phyloP scores from a whole-genome alignment of 92 coral and sea anemone species.

The Porites divaricata region DNA sequence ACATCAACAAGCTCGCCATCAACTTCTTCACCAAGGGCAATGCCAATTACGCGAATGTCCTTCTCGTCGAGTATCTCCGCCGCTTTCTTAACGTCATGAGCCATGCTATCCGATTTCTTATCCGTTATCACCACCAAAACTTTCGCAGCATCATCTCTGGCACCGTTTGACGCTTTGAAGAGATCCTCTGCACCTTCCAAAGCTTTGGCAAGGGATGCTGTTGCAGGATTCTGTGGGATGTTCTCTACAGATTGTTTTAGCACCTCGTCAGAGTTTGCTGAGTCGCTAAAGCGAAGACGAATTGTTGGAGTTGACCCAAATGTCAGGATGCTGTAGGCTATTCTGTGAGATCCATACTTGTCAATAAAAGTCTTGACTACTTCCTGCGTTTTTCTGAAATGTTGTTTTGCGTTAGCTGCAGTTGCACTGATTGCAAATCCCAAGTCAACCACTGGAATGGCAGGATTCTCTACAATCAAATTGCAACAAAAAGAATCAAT shows the following conservation, averaged over 20 bases:
- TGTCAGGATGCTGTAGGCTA: constrained; percentile 61
- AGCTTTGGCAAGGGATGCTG: constrained; percentile 77
- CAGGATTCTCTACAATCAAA: constrained; percentile 46
- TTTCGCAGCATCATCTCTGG: constrained; percentile 49
- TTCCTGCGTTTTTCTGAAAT: constrained; percentile 63
- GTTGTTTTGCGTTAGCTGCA: constrained; percentile 46
- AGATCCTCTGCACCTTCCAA: constrained; percentile 72
- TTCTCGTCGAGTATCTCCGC: constrained; percentile 43
- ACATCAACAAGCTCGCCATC: constrained; percentile 42
- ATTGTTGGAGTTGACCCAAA: constrained; percentile 63
- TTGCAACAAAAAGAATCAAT: background rate
- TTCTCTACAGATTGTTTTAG: constrained; percentile 5
- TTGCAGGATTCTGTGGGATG: constrained; percentile 58
- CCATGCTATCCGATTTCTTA: constrained; percentile 55
- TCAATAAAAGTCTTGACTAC: constrained; percentile 65
- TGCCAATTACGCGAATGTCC: constrained; percentile 42
- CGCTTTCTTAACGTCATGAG: constrained; percentile 42
- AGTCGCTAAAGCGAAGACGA: constrained; percentile 50
- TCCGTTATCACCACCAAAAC: constrained; percentile 73
- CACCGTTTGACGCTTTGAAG: constrained; percentile 66
- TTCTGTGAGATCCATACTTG: constrained; percentile 51
- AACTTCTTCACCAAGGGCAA: constrained; percentile 52
- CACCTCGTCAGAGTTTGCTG: constrained; percentile 47
- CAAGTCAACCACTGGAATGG: constrained; percentile 71
- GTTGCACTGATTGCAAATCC: constrained; percentile 83